phyloP scores from a whole-genome alignment of 2,113 vertebrate genomes.

The Lontra canadensis region DNA sequence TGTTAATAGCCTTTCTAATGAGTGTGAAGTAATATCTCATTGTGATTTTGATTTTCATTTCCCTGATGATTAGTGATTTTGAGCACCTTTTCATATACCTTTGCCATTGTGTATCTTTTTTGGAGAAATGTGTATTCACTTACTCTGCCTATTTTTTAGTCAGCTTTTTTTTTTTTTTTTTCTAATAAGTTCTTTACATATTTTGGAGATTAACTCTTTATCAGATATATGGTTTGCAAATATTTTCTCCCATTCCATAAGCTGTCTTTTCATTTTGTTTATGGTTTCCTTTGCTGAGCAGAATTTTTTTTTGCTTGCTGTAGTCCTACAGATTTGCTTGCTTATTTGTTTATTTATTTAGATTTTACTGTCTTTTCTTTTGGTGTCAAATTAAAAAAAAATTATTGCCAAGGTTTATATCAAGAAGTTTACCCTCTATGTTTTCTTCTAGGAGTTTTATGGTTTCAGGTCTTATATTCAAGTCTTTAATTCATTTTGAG shows the following conservation, averaged over 20 bases:
- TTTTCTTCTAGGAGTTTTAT: not conserved
- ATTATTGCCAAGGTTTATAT: not conserved
- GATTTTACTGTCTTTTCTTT: not conserved
- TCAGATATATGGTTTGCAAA: not conserved
- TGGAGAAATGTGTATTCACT: not conserved
- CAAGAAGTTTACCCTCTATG: not conserved
- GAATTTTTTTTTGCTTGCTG: not conserved
- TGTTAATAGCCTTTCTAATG: not conserved
- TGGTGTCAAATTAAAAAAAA: not conserved
- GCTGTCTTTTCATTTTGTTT: not conserved
- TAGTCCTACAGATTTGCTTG: not conserved
- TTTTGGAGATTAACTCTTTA: not conserved
- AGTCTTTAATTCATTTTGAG: not conserved
- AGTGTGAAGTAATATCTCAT: not conserved
- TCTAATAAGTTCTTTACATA: not conserved
- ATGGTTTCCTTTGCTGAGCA: not conserved
- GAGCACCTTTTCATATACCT: not conserved
- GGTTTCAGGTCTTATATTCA: not conserved
- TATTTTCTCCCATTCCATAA: not conserved
- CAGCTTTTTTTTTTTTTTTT: not conserved
- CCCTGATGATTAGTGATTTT: not conserved
- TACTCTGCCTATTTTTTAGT: not conserved
- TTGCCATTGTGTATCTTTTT: not conserved
- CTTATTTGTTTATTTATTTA: not conserved
- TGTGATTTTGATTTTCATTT: conserved; percentile 7